Evolutionary conservation across 2,888 invertebrate genomes (phyloP).

Genomic region (Epicampocera succincta): DNA sequence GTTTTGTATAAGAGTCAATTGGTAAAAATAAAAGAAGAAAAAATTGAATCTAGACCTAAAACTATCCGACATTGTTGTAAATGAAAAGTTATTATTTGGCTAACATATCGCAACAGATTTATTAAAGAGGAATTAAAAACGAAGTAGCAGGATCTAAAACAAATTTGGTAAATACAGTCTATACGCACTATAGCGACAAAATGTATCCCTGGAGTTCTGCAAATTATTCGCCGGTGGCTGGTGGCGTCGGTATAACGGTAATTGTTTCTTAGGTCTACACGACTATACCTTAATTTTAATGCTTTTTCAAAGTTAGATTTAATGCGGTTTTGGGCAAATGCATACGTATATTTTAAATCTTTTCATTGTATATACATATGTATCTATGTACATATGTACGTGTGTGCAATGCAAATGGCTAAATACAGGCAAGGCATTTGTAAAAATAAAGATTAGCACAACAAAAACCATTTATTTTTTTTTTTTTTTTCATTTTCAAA

Average conservation of each 20-base stretch:
- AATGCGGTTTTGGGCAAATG: slow-evolving; percentile 43
- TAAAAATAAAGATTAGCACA: background rate
- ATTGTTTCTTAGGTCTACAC: slow-evolving; percentile 57
- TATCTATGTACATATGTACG: background rate
- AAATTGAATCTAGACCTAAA: slow-evolving; percentile 22
- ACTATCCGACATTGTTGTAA: slow-evolving; percentile 25
- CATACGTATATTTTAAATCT: background rate
- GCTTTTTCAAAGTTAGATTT: slow-evolving; percentile 26
- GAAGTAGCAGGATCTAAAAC: background rate
- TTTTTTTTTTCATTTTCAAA: background rate
- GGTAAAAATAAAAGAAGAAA: slow-evolving; percentile 5
- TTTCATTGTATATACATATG: slow-evolving; percentile 11
- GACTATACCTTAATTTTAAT: slow-evolving; percentile 28
- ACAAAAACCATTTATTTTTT: background rate
- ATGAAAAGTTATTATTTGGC: slow-evolving; percentile 24
- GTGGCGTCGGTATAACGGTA: slow-evolving; percentile 72
- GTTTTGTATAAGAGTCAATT: slow-evolving; percentile 17
- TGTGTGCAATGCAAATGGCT: slow-evolving; percentile 2
- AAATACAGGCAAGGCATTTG: background rate
- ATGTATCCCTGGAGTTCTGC: slow-evolving; percentile 81
- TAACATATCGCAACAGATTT: slow-evolving; percentile 5
- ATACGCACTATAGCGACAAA: background rate
- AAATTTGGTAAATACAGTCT: background rate
- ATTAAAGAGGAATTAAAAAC: slow-evolving; percentile 3
- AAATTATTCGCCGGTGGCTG: slow-evolving; percentile 76